Evolutionary conservation across 1,140 invertebrate species (phyloP).

Genomic region (Tetragnatha versicolor): DNA sequence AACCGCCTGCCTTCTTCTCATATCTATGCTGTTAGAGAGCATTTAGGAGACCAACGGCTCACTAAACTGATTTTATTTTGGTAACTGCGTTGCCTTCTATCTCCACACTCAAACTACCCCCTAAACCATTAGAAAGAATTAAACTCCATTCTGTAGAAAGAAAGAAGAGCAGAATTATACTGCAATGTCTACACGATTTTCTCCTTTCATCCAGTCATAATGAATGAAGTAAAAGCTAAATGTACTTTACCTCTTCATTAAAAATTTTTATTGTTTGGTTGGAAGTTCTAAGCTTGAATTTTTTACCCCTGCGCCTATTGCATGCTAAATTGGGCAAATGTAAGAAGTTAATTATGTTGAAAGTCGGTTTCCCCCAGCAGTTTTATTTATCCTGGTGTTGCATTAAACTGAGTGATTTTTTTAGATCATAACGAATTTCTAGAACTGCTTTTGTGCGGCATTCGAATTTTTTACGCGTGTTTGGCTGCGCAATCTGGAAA

Average conservation of each 20-base stretch:
- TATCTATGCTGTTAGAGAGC: no score
- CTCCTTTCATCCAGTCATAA: slow-evolving; percentile 20
- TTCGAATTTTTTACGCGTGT: neutral
- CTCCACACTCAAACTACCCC: neutral
- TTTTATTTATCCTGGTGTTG: slow-evolving; percentile 22
- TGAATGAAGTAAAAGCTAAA: slow-evolving; percentile 14
- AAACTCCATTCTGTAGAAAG: neutral
- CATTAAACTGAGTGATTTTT: neutral
- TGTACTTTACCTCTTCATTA: slow-evolving; percentile 29
- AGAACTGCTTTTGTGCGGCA: neutral
- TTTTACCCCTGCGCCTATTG: neutral
- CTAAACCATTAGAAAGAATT: slow-evolving; percentile 28
- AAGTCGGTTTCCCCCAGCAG: neutral
- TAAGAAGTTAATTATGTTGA: slow-evolving; percentile 36
- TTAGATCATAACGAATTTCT: neutral
- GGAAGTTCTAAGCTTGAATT: slow-evolving; percentile 4
- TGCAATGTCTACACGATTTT: slow-evolving; percentile 1
- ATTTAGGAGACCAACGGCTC: neutral
- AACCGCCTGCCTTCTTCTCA: no score
- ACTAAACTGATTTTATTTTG: neutral
- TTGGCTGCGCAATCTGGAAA: no score
- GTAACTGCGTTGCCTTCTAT: neutral
- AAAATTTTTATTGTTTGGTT: slow-evolving; percentile 26
- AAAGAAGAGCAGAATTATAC: neutral
- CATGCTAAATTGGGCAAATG: slow-evolving; percentile 26